Base-by-base conservation (phyloP, 2,113 vertebrate species). In the Prietella phreatophila region DNA sequence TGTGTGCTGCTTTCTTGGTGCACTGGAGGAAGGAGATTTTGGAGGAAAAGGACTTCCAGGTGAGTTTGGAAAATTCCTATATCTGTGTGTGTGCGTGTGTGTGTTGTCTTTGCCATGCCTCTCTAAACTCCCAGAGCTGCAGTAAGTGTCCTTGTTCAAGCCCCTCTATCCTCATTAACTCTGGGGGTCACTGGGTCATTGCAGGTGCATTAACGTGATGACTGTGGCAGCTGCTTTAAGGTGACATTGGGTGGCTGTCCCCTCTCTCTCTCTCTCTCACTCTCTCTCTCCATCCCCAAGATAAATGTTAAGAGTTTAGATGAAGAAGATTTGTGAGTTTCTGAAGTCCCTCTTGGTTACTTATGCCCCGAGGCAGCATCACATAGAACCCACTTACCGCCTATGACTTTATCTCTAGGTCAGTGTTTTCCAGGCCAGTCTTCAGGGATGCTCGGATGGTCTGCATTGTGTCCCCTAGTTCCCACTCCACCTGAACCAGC, bases 1-100 rank as follows among this genome's bases (percentile, higher is more conserved):
- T 99, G 75, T 99, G 98, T 36, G 98, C 98, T 7, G 98, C 98
- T 89, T 99, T 99, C 92, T 96, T 99, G 88, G 95, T 98, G 92
- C 95, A 95, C 84, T 99, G 98, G 98, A 96, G 96, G 92, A 98
- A 96, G 92, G 96, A 95, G 96, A 96, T 96, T 84, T 92, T 95
- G 3, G 95, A 96, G 39, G 94, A 95, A 89, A 92, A 89, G 85
- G 95, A 99, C 91, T 99, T 99, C 92, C 98, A 99, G 93, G 98
- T 99, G 96, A 96, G 92, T 84, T 86, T 78, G n/a, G 82, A 6
- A 53, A 27, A 30, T 42, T 82, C 1, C 82, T 39, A 58, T 25
- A 27, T 60, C 69, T 61, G 27, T 55, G 73, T 85, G 73, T 85
- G 75, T 22, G 33, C 67, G 71, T 69, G 76, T 78, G 11, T 78